Evolutionary conservation across 2,888 invertebrate species (phyloP).

Genomic region (Pandemis cinnamomeana): DNA sequence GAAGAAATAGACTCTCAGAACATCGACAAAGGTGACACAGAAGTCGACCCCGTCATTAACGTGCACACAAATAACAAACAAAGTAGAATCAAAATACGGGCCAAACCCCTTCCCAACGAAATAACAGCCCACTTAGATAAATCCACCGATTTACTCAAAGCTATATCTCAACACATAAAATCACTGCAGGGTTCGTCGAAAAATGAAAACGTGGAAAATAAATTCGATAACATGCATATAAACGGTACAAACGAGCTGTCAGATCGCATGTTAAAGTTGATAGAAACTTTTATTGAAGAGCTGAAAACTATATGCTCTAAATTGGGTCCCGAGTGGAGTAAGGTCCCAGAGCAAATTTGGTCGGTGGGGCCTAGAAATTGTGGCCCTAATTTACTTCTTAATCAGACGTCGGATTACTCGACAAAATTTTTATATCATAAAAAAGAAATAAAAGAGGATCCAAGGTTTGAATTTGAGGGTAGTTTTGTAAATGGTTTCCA

Average conservation of each 20-base stretch:
- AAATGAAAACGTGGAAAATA: slow-evolving; percentile 69
- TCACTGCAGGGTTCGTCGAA: slow-evolving; percentile 68
- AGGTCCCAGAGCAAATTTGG: slow-evolving; percentile 90
- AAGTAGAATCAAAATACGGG: slow-evolving; percentile 89
- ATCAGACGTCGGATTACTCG: slow-evolving; percentile 88
- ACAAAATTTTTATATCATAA: slow-evolving; percentile 74
- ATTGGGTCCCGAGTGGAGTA: slow-evolving; percentile 81
- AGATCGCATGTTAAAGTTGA: slow-evolving; percentile 74
- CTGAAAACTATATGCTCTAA: slow-evolving; percentile 85
- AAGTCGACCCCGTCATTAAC: slow-evolving; percentile 81
- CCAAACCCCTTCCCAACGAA: slow-evolving; percentile 89
- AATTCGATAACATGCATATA: slow-evolving; percentile 60
- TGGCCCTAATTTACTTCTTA: slow-evolving; percentile 95
- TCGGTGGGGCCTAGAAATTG: slow-evolving; percentile 95
- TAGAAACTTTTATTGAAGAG: slow-evolving; percentile 81
- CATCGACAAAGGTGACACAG: slow-evolving; percentile 75
- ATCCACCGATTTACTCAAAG: slow-evolving; percentile 88
- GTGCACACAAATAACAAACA: slow-evolving; percentile 89
- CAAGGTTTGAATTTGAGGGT: slow-evolving; percentile 87
- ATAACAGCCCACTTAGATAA: slow-evolving; percentile 89
- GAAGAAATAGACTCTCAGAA: slow-evolving; percentile 90
- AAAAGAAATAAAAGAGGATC: slow-evolving; percentile 76
- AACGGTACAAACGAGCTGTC: slow-evolving; percentile 66
- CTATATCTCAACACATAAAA: slow-evolving; percentile 82
- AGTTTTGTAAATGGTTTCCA: slow-evolving; percentile 95